A percentile compares a stretch with the other conserved stretches of the same genome.
These are phyloP conservation scores for Sebastes oblongus DNA, from an alignment of 2,797 vertebrate genomes.

Conservation along the genomic window DNA sequence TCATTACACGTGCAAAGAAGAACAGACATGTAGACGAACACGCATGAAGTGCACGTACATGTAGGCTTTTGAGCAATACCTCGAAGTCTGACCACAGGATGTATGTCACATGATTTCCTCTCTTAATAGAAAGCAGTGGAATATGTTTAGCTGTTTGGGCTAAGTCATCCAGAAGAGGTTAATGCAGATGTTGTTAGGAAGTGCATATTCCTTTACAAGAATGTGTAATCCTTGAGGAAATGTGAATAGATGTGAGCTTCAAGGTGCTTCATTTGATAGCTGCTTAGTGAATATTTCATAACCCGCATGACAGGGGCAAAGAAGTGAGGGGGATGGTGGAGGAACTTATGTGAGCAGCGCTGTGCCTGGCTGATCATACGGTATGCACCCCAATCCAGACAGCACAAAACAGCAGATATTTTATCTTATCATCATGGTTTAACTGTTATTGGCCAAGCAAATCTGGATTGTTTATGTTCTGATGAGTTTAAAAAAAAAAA, in stretches of 20 bases:
- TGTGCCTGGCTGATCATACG: background rate
- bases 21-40: conserved; percentile 16
- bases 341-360: conserved; percentile 24
- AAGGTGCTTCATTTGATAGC: conserved; percentile 57
- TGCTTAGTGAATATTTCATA: conserved; percentile 82
- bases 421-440: background rate
- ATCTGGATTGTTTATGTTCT: background rate
- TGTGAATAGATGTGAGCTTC: conserved; percentile 45
- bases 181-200: conserved; percentile 14
- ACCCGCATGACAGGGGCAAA: conserved; percentile 57
- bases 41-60: background rate
- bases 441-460: background rate
- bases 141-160: background rate
- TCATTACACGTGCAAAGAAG: conserved; percentile 51
- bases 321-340: conserved; percentile 50
- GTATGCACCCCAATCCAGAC: background rate
- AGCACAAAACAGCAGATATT: background rate
- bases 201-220: conserved; percentile 9
- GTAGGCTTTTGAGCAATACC: background rate
- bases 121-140: background rate
- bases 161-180: background rate
- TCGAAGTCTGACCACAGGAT: background rate
- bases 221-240: conserved; percentile 10
- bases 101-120: background rate
- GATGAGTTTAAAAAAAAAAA: background rate